A percentile compares a stretch with the other conserved stretches of the same genome.
These are phyloP conservation scores for Pandion haliaetus DNA, from an alignment of 2,113 vertebrate genomes.

Conservation along the genomic window DNA sequence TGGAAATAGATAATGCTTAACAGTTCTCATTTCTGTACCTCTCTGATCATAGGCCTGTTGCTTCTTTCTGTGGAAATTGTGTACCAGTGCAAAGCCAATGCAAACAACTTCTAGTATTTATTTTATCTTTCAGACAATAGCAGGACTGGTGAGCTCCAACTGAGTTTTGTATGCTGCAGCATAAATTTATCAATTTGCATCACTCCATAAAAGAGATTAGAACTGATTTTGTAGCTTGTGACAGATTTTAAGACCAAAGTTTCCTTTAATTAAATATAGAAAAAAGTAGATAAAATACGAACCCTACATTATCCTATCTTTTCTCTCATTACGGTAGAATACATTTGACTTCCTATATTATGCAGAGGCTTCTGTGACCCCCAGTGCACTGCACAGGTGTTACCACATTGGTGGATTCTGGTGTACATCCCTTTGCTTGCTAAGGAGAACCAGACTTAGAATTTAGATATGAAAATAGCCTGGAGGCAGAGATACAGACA, in stretches of 20 bases:
- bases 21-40: background rate
- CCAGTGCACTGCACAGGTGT: background rate
- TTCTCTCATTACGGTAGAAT: background rate
- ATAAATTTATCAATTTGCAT: background rate
- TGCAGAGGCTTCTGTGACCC: background rate
- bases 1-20: background rate
- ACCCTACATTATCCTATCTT: background rate
- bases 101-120: background rate
- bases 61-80: background rate
- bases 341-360: background rate
- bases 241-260: background rate
- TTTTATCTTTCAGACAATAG: background rate
- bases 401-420: background rate
- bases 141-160: background rate
- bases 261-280: background rate
- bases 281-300: background rate
- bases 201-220: background rate
- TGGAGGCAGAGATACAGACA: background rate
- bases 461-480: background rate
- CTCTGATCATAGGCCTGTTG: background rate
- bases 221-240: background rate
- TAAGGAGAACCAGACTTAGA: background rate
- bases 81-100: background rate
- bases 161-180: background rate
- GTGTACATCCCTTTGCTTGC: background rate